Evolutionary conservation across 2,888 invertebrate genomes (phyloP), one percentile per base, ranked within the genome.

Genomic region (Diarsia dahlii): DNA sequence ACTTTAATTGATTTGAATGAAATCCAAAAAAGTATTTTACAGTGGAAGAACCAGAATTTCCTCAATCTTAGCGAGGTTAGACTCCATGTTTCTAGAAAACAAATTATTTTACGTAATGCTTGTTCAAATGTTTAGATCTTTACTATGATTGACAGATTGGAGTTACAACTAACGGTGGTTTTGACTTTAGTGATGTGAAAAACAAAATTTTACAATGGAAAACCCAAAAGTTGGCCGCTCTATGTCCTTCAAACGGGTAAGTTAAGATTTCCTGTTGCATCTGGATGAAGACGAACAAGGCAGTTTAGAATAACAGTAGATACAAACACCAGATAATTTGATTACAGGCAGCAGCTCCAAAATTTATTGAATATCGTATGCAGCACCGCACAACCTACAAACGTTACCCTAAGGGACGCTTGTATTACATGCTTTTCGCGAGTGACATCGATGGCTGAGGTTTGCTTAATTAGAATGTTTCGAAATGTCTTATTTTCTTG

Each of bases 371-470:
- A 97, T 89, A 92, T 97, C 78, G 96, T 97, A 80, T 97, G 97
- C 90, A 97, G 97, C 87, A 97, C 97, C 56, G 97, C 97, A n/a
- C 97, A 97, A 91, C 97, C 97, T 23, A 96, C 97, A 2, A 97
- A 97, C 84, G 93, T 96, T 8, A 96, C 97, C 54, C 86, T 93
- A 76, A 95, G 97, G 77, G 97, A 97, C 92, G 97, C 97, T 20
- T 98, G 98, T 88, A 97, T 97, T 80, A 96, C 97, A 39, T 97
- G 97, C 89, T 98, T 98, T 90, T 96, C 97, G 77, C 93, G 96
- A 82, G 97, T 97, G 4, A 97, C 97, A 69, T 92, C 96, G 50
- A 93, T 96, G 94, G 90, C 95, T 20, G 95, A 96, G 93, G 97
- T 96, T 34, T 62, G 79, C 66, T 15, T 48, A 39, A 2, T 8